phyloP scores from a whole-genome alignment of 2,888 invertebrate species.

The Brenthis ino region DNA sequence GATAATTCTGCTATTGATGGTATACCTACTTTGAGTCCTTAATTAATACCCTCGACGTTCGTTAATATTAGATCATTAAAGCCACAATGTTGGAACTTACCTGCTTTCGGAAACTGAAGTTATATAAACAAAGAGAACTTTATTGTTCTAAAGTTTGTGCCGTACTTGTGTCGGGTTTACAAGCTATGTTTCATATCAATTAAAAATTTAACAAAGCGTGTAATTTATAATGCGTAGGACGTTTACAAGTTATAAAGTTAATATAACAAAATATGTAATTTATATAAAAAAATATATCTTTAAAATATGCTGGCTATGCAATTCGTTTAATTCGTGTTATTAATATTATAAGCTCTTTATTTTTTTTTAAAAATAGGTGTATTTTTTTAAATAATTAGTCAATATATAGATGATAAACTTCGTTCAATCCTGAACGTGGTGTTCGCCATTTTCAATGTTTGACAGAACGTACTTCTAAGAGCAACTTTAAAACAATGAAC shows the following conservation, averaged over 20 bases:
- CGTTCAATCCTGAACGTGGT: conserved; percentile 23
- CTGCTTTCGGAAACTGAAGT: conserved; percentile 73
- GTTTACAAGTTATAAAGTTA: conserved; percentile 2
- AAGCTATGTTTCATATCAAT: conserved; percentile 73
- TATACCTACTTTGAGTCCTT: conserved; percentile 71
- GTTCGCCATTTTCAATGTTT: conserved; percentile 29
- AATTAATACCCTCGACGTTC: conserved; percentile 78
- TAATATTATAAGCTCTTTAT: too few species aligned
- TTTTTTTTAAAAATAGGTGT: too few species aligned
- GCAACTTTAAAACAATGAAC: conserved; percentile 31
- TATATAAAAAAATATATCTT: too few species aligned
- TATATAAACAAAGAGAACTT: conserved; percentile 79
- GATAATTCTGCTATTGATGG: conserved; percentile 62
- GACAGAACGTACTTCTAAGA: conserved; percentile 26
- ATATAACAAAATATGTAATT: conserved; percentile 1
- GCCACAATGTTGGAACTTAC: conserved; percentile 80
- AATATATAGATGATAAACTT: conserved; percentile 21
- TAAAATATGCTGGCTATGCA: too few species aligned
- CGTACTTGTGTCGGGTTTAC: conserved; percentile 72
- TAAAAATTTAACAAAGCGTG: conserved; percentile 69
- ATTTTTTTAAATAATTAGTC: neutral
- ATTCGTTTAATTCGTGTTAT: too few species aligned
- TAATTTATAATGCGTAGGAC: conserved; percentile 29
- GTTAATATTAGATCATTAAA: conserved; percentile 82
- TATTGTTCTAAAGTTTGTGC: conserved; percentile 69